These are phyloP conservation scores for Euzophera pinguis DNA, from an alignment of 2,888 invertebrate species.

Conservation along the genomic window DNA sequence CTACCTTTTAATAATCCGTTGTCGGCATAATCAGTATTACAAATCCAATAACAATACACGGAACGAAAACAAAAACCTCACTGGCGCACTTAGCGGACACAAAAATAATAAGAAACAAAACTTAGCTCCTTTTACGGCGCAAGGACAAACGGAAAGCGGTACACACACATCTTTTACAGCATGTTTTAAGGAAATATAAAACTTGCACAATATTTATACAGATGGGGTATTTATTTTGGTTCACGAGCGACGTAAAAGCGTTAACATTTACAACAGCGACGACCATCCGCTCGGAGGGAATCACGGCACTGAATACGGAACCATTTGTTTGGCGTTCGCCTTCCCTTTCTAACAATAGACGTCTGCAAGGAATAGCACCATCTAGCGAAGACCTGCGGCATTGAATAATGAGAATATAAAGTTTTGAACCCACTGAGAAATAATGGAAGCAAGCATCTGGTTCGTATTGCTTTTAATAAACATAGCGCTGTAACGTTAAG, in stretches of 20 bases:
- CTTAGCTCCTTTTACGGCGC: slow-evolving; percentile 35
- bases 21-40: slow-evolving; percentile 66
- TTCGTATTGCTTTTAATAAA: neutral
- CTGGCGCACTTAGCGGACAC: slow-evolving; percentile 61
- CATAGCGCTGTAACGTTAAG: too few relatives aligned
- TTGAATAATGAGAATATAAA: slow-evolving; percentile 16
- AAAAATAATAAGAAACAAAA: slow-evolving; percentile 47
- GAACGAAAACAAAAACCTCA: slow-evolving; percentile 61
- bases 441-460: neutral
- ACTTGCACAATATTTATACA: slow-evolving; percentile 74
- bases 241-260: slow-evolving; percentile 55
- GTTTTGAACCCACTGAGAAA: too few relatives aligned
- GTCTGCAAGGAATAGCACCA: slow-evolving; percentile 36
- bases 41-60: slow-evolving; percentile 72
- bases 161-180: slow-evolving; percentile 52
- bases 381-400: slow-evolving; percentile 30
- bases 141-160: slow-evolving; percentile 31
- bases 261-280: slow-evolving; percentile 24
- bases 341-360: slow-evolving; percentile 53
- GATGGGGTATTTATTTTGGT: slow-evolving; percentile 73
- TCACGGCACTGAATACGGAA: slow-evolving; percentile 59
- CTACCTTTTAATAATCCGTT: slow-evolving; percentile 54
- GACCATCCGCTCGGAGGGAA: slow-evolving; percentile 42
- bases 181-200: slow-evolving; percentile 55
- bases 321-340: slow-evolving; percentile 53